Conservation (phyloP, 2,113 vertebrate species). For the Taxidea taxus region DNA sequence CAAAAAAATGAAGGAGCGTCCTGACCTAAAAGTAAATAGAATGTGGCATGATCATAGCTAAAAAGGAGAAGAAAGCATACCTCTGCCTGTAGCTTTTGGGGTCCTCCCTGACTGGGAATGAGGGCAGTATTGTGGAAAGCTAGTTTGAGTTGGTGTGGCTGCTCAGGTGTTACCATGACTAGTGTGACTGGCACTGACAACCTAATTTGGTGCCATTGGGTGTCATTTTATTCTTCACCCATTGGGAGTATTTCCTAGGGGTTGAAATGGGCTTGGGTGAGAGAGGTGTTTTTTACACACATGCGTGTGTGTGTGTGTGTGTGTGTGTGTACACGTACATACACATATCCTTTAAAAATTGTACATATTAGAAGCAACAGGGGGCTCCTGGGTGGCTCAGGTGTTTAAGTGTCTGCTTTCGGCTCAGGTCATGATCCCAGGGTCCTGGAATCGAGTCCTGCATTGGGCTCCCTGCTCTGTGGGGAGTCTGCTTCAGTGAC, state of each 20-base stretch:
- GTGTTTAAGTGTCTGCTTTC: no score
- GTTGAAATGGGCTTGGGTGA: background rate
- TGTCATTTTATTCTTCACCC: background rate
- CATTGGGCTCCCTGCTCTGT: no score
- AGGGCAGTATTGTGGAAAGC: background rate
- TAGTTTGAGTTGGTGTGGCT: background rate
- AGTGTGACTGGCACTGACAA: background rate
- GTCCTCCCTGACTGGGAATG: background rate
- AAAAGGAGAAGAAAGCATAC: background rate
- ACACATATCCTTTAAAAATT: background rate
- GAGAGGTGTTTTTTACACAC: background rate
- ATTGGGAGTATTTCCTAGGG: constrained; percentile 26
- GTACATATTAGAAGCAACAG: background rate
- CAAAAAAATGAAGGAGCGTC: constrained; percentile 97
- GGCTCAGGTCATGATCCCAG: no score
- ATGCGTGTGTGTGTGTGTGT: background rate
- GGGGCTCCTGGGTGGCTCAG: no score
- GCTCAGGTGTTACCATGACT: background rate
- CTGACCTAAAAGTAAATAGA: constrained; percentile 93
- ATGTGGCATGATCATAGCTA: background rate
- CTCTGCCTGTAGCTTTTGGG: background rate
- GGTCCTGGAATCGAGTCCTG: no score
- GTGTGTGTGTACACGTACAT: background rate
- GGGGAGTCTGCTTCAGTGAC: no score
- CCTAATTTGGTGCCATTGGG: background rate